These are phyloP conservation scores for Thereva nobilitata DNA, from an alignment of 2,888 invertebrate species.

Conservation along the genomic window DNA sequence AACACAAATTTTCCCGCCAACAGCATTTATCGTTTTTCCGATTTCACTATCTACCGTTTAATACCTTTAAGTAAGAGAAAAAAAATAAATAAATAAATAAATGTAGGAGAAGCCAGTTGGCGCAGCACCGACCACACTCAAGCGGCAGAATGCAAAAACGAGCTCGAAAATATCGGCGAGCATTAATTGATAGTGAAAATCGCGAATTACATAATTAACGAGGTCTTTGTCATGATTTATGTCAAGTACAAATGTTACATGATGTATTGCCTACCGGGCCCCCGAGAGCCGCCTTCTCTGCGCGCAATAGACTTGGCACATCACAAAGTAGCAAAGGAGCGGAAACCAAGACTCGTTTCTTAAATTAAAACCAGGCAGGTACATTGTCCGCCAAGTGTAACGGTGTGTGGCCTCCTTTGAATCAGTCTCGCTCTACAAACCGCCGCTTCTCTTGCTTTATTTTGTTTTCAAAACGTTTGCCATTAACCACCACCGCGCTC, in stretches of 20 bases:
- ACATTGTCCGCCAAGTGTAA: conserved; percentile 31
- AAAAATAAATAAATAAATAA: no score
- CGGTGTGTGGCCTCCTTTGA: conserved; percentile 21
- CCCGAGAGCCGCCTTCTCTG: conserved; percentile 15
- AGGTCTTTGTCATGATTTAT: conserved; percentile 42
- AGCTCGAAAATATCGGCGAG: background rate
- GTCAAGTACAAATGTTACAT: conserved; percentile 40
- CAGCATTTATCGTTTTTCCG: no score
- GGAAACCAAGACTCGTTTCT: conserved; percentile 8
- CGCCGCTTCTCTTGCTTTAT: background rate
- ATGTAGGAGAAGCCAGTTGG: no score
- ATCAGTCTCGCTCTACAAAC: conserved; percentile 8
- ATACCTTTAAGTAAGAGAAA: no score
- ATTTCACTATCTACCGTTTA: no score
- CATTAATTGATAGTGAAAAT: conserved; percentile 41
- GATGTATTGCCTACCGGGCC: conserved; percentile 8
- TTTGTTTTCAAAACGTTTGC: background rate
- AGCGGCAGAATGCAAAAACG: no score
- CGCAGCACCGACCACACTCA: no score
- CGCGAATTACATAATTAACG: conserved; percentile 38
- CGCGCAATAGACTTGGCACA: background rate
- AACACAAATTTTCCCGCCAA: no score
- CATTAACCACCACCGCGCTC: background rate
- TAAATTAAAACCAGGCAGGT: background rate
- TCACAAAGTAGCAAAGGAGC: background rate